Evolutionary conservation across 2,113 vertebrate species (phyloP), one percentile per base, ranked within the genome.

Genomic region (Crotophaga sulcirostris): DNA sequence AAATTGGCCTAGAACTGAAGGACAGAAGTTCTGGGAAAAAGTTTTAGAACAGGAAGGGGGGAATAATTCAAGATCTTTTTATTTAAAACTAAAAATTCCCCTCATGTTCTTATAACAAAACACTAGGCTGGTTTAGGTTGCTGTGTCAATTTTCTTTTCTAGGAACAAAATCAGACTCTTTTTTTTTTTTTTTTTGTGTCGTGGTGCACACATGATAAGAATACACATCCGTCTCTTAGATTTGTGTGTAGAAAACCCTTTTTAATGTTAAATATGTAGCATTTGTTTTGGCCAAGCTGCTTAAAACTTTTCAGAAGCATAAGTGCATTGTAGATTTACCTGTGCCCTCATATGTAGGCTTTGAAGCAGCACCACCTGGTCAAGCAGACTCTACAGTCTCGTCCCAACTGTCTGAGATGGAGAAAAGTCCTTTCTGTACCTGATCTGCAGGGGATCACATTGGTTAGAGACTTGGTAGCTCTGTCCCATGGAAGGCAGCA

Each of bases 1-100:
- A 52, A 95, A 14, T n/a, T 86, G 88, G 54, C 78, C 49, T 96
- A 23, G 66, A 95, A 96, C 64, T 1, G 12, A 91, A 84, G 52
- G 69, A 64, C 42, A 92, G 26, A 85, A 92, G 38, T 92, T 94
- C 31, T 91, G 56, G 89, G 82, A 70, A 40, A 45, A 84, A 44
- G 24, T 59, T 84, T 72, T 78, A 74, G 82, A 91, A 56, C 18
- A 55, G 26, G 45, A 69, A 62, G 26, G 51, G 23, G 47, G 23
- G 6, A 16, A 8, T 68, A 73, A 82, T 49, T 45, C n/a, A 55
- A 42, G 28, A 31, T 63, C 19, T 87, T 89, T 67, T 92, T 56
- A 36, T 42, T 75, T 29, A 36, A 24, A 76, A 79, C 73, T 33
- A 70, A 62, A 31, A 25, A 9, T 40, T 91, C 44, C 63, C 28